Evolutionary conservation across 2,113 vertebrate genomes (phyloP), one percentile per base, ranked within the genome.

Genomic region (Scophthalmus maximus): DNA sequence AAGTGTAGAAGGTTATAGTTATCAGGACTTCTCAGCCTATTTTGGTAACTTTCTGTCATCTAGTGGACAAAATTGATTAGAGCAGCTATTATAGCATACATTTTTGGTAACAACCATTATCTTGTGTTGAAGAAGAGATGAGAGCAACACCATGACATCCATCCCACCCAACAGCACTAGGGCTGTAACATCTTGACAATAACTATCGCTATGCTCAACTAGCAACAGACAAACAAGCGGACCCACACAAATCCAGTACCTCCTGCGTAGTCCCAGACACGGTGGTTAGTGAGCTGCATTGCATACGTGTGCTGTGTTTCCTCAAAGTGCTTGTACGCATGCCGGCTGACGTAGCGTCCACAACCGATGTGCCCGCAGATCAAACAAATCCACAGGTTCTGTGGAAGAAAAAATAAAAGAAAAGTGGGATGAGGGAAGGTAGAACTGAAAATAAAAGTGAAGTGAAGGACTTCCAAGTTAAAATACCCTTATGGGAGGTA

Each of bases 311-410:
- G 98, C 87, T 99, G 97, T 0, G 98, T 99, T 76, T 99, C 97
- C 88, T 99, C 97, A 51, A 99, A 99, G 93, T 99, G 98, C 68
- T 97, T 98, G 91, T 98, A 96, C 2, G 98, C 98, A 1, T 99
- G 98, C 6, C 96, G 96, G 40, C 97, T 99, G 4, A 98, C 95
- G 1, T 99, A 98, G 12, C 97, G 96, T 0, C 98, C 98, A 1
- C 98, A 99, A 18, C 97, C 98, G 17, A 99, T 98, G 91, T 99
- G 97, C 0, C 98, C 98, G 0, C 98, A 99, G 78, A 99, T 98
- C 70, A 99, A 89, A 66, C 98, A 99, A 78, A 99, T 99, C 98
- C 98, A 99, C 67, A 99, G 93, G 85, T 99, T 99, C 98, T 99
- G 18, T 27, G 6, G 2, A 7, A 4, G 20, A 5, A 6, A 9